A percentile compares a stretch with the other conserved stretches of the same genome.
Conservation (phyloP, 1,140 invertebrate species). For the Habropoda laboriosa region DNA sequence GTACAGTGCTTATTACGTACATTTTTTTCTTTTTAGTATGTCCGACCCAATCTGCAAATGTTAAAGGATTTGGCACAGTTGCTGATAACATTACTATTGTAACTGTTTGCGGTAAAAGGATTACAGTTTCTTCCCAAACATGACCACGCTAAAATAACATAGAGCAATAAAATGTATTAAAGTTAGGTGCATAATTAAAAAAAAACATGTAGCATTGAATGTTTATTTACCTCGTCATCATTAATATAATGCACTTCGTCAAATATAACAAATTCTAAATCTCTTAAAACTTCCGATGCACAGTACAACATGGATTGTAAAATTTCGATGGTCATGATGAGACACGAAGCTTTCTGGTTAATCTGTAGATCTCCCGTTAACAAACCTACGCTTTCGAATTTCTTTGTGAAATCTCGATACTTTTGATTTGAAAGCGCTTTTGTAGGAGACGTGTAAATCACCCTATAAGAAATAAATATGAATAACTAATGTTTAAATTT, state of each 20-base stretch:
- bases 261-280: constrained; percentile 99
- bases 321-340: constrained; percentile 99
- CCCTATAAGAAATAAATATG: too few species aligned
- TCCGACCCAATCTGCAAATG: constrained; percentile 99
- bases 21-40: constrained; percentile 95
- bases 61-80: constrained; percentile 97
- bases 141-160: constrained; percentile 90
- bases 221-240: constrained; percentile 91
- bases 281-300: constrained; percentile 95
- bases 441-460: constrained; percentile 99
- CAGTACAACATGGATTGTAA: constrained; percentile 98
- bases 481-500: not conserved
- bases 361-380: constrained; percentile 98
- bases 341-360: constrained; percentile 94
- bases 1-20: constrained; percentile 96
- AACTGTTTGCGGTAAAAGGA: constrained; percentile 96
- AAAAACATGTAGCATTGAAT: not conserved
- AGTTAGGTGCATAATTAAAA: not conserved
- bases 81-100: constrained; percentile 98
- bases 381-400: constrained; percentile 96
- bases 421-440: constrained; percentile 99
- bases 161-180: not conserved
- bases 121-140: constrained; percentile 99
- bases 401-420: constrained; percentile 97
- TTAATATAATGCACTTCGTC: constrained; percentile 99